phyloP scores from a whole-genome alignment of 2,888 invertebrate species.

The Zygogramma bicolorata region DNA sequence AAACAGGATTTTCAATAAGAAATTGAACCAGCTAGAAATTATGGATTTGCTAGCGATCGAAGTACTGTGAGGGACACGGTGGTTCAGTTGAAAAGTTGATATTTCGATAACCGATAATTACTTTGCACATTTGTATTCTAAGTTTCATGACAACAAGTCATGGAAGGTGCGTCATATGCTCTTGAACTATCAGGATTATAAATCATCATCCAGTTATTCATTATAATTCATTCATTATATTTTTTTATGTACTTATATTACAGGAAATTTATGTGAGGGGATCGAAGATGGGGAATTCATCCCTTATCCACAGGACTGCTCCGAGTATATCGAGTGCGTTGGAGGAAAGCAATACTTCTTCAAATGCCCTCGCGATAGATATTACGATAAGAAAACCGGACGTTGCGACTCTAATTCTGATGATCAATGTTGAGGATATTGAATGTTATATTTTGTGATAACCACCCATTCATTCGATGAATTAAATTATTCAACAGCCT shows the following conservation, averaged over 20 bases:
- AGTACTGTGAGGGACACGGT: too few species aligned
- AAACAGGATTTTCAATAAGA: too few species aligned
- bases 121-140: too few species aligned
- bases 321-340: background rate
- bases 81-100: too few species aligned
- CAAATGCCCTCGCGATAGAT: background rate
- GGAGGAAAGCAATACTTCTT: background rate
- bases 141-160: too few species aligned
- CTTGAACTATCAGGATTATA: too few species aligned
- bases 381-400: background rate
- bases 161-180: too few species aligned
- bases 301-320: background rate
- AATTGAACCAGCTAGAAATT: too few species aligned
- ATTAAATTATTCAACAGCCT: too few species aligned
- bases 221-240: too few species aligned
- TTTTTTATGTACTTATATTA: background rate
- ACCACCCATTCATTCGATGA: background rate
- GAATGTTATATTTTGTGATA: background rate
- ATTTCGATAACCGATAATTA: too few species aligned
- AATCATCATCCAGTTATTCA: background rate
- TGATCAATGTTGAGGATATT: background rate
- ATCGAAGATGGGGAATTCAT: background rate
- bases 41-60: too few species aligned
- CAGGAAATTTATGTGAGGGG: background rate
- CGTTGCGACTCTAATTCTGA: background rate